Evolutionary conservation across 37 sponge, comb jelly and placozoan genomes (phyloP).

Genomic region (Mnemiopsis leidyi): DNA sequence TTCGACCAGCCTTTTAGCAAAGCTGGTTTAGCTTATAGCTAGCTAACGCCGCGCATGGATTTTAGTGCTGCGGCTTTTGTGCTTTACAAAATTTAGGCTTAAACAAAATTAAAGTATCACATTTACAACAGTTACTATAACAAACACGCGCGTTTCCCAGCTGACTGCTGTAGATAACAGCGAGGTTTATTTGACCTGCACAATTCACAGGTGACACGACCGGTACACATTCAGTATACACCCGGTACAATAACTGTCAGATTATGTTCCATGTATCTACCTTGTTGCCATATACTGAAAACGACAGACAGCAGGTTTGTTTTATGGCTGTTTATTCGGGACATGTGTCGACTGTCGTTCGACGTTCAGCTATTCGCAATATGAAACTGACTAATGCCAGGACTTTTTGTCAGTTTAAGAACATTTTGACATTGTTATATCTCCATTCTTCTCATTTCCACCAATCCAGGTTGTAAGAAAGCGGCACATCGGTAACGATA

Average conservation of each 20-base stretch:
- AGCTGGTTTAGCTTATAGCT: too few relatives aligned
- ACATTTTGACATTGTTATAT: too few relatives aligned
- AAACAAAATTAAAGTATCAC: not conserved
- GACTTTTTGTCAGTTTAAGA: too few relatives aligned
- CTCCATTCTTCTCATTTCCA: constrained; percentile 3
- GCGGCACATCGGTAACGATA: constrained; percentile 98
- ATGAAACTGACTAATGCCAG: too few relatives aligned
- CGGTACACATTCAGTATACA: constrained; percentile 85
- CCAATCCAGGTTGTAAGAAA: constrained; percentile 78
- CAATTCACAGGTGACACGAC: constrained; percentile 81
- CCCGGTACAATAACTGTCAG: constrained; percentile 74
- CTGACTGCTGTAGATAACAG: not conserved
- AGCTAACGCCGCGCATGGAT: not conserved
- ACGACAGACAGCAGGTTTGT: constrained; percentile 86
- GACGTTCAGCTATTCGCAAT: too few relatives aligned
- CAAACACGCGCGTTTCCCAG: not conserved
- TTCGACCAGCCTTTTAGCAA: too few relatives aligned
- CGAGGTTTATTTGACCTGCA: not conserved
- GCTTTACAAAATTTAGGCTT: not conserved
- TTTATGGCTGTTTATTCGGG: not conserved
- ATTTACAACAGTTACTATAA: constrained; percentile 60
- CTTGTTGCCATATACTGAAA: constrained; percentile 77
- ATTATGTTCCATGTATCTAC: constrained; percentile 99
- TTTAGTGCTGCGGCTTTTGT: not conserved
- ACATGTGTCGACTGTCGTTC: too few relatives aligned